Conservation (phyloP, 1,140 invertebrate genomes). For the Cotesia typhae region DNA sequence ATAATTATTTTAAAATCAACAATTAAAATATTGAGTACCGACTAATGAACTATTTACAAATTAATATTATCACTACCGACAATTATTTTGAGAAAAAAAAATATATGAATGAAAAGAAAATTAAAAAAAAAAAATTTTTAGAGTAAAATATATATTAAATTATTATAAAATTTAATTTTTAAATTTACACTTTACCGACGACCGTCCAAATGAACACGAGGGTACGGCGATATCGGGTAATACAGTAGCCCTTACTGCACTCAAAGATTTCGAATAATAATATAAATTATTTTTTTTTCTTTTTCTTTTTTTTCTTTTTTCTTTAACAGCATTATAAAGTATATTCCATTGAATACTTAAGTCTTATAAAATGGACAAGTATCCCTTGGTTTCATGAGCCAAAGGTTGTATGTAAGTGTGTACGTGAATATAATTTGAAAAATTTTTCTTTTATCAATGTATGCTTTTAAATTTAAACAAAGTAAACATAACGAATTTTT, state of each 20-base stretch:
- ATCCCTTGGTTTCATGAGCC: conserved; percentile 60
- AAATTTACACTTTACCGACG: conserved; percentile 40
- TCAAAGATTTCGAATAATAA: conserved; percentile 62
- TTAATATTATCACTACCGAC: neutral
- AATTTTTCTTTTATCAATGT: conserved; percentile 19
- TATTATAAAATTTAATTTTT: conserved; percentile 4
- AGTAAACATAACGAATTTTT: conserved; percentile 17
- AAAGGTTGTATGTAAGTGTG: conserved; percentile 53
- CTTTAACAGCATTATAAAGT: conserved; percentile 42
- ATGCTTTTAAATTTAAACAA: conserved; percentile 29
- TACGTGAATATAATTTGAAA: neutral
- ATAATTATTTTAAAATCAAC: conserved; percentile 9
- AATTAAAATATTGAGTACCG: conserved; percentile 17
- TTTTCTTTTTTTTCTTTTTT: conserved; percentile 45
- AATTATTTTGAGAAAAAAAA: conserved; percentile 10
- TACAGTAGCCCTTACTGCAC: conserved; percentile 57
- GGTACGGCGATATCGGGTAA: conserved; percentile 57
- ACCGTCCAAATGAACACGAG: conserved; percentile 53
- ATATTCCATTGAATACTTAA: conserved; percentile 59
- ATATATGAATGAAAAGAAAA: conserved; percentile 9
- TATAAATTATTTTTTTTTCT: conserved; percentile 52
- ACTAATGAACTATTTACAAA: conserved; percentile 18
- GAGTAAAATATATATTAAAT: conserved; percentile 33
- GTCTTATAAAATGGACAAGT: conserved; percentile 66
- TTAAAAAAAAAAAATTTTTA: conserved; percentile 15